Evolutionary conservation across 2,888 invertebrate genomes (phyloP), one percentile per base, ranked within the genome.

Genomic region (Drosophila prostipennis): DNA sequence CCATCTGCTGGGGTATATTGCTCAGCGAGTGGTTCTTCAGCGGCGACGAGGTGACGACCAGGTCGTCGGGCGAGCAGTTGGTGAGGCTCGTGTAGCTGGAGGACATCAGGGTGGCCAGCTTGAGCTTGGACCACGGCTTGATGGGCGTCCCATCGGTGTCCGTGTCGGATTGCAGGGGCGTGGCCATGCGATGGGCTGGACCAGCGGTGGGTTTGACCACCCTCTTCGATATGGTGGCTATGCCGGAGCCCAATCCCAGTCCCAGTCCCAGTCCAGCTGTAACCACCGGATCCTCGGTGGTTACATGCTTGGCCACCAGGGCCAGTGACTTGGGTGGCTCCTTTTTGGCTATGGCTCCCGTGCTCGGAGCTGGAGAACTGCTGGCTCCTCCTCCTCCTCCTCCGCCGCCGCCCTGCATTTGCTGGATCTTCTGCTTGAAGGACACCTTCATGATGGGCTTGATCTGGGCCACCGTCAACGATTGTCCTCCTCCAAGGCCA

Each of bases 71-170:
- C 8, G 90, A 90, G 49, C 87, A 90, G 68, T 91, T 91, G 49
- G 85, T 87, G 32, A 91, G 74, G 68, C 90, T 92, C 13, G 91
- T 89, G 65, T 91, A 91, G 76, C 91, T 91, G 49, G 92, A 90
- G 54, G 92, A 91, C 74, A 91, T 90, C 26, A 92, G 79, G 3
- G 92, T 92, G 13, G 96, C 96, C 89, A 96, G 94, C 90, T 96
- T 96, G 45, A 96, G 92, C 92, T 96, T 96, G 13, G 94, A 94
- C 96, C 96, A 96, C 2, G 95, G 95, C 80, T 94, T 95, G 86
- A 90, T 89, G 54, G 90, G 87, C 53, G 89, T 89, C 13, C 87
- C 85, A 70, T 91, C 90, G 92, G 91, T 92, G 69, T 91, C 89
- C 92, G 91, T 92, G 53, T 90, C 90, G 42, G 90, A 89, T 11